These are phyloP conservation scores for Loripinus fragilis DNA, from an alignment of 2,888 invertebrate species.

Conservation along the genomic window DNA sequence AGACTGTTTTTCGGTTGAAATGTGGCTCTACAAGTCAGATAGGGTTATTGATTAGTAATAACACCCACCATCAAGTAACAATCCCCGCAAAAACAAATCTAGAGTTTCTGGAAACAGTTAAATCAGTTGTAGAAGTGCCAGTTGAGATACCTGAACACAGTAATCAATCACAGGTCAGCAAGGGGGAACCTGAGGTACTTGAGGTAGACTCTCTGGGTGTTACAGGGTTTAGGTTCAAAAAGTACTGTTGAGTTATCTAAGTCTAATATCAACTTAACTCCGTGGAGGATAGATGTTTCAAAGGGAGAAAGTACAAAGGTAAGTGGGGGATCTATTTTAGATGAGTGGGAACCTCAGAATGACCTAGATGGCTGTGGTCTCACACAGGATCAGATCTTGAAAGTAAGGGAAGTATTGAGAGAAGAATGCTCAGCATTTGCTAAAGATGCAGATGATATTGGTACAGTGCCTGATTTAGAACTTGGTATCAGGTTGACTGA, in stretches of 20 bases:
- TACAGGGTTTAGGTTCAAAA: background rate
- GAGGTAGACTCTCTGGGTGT: too few relatives aligned
- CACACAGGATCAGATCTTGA: constrained; percentile 26
- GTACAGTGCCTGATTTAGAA: constrained; percentile 41
- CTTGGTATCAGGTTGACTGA: constrained; percentile 54
- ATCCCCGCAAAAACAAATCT: background rate
- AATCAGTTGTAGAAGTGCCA: constrained; percentile 8
- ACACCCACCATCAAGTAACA: background rate
- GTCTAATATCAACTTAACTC: background rate
- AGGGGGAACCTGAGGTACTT: background rate
- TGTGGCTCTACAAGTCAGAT: constrained; percentile 12
- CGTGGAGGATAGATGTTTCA: background rate
- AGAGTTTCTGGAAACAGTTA: constrained; percentile 12
- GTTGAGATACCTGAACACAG: too few relatives aligned
- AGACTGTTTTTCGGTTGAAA: constrained; percentile 13
- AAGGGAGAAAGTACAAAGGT: background rate
- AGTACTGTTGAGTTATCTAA: background rate
- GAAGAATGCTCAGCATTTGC: constrained; percentile 54
- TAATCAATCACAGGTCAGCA: background rate
- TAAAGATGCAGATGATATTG: constrained; percentile 49
- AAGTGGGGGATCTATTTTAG: background rate
- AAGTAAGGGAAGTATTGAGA: constrained; percentile 35
- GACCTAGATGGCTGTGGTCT: constrained; percentile 32
- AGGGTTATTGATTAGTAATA: background rate
- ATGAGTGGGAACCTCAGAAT: constrained; percentile 48